A percentile compares a stretch with the other conserved stretches of the same genome.
These are phyloP conservation scores for Nothoprocta pentlandii DNA, from an alignment of 2,113 vertebrate species.

Conservation along the genomic window DNA sequence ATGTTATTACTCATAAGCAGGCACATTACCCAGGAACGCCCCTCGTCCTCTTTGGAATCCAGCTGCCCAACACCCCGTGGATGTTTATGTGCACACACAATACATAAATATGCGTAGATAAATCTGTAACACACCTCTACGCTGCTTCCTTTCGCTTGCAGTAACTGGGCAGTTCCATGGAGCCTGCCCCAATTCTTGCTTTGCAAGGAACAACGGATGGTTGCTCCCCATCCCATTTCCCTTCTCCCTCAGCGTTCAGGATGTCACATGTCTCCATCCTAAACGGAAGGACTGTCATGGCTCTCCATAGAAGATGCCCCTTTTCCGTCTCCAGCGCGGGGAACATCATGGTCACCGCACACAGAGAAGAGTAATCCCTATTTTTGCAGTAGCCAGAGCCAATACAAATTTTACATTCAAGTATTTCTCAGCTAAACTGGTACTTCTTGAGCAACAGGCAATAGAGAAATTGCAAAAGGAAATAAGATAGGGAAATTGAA, in stretches of 20 bases:
- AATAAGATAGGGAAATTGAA: not conserved
- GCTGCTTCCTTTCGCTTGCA: not conserved
- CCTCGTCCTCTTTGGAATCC: not conserved
- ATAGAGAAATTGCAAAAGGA: not conserved
- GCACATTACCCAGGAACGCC: not conserved
- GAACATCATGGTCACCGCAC: not conserved
- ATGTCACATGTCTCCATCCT: not conserved
- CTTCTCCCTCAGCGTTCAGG: not conserved
- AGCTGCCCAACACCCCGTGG: not conserved
- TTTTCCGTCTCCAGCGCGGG: not conserved
- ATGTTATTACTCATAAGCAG: not conserved
- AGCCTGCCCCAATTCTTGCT: not conserved
- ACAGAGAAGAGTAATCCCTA: not conserved
- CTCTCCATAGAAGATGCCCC: not conserved
- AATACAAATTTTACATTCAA: not conserved
- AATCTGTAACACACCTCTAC: not conserved
- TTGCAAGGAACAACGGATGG: not conserved
- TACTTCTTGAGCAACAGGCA: not conserved
- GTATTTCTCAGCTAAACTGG: not conserved
- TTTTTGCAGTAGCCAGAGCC: not conserved
- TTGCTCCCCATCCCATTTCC: not conserved
- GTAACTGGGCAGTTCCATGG: not conserved
- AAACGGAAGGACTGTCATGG: not conserved
- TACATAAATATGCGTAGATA: not conserved
- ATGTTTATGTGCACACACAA: not conserved